phyloP scores from a whole-genome alignment of 2,888 invertebrate genomes.

The Drosophila suboccidentalis region DNA sequence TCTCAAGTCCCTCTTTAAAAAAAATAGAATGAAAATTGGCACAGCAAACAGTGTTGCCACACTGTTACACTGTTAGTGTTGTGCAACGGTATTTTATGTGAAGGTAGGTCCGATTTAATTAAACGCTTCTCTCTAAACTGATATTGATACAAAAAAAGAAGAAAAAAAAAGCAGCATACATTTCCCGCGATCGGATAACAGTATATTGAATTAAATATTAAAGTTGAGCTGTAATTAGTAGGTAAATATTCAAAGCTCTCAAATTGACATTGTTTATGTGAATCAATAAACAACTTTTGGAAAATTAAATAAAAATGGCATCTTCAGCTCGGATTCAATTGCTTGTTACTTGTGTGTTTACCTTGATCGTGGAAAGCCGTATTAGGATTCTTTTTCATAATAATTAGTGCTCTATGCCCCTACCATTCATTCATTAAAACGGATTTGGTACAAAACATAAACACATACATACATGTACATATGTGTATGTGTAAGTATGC shows the following conservation, averaged over 20 bases:
- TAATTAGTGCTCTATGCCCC: slow-evolving; percentile 28
- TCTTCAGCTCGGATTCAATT: slow-evolving; percentile 3
- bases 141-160: background rate
- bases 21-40: background rate
- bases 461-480: slow-evolving; percentile 60
- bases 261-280: background rate
- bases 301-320: slow-evolving; percentile 1
- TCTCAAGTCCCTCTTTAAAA: background rate
- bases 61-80: background rate
- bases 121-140: slow-evolving; percentile 10
- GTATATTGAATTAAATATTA: background rate
- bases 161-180: background rate
- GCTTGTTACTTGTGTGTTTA: background rate
- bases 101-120: background rate
- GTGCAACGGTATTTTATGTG: background rate
- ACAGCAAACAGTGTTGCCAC: background rate
- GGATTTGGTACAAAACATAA: slow-evolving; percentile 66
- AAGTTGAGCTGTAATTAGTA: background rate
- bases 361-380: background rate
- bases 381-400: background rate
- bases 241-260: slow-evolving; percentile 1
- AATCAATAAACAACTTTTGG: background rate
- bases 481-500: slow-evolving; percentile 71
- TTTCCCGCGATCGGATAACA: slow-evolving; percentile 17
- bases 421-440: slow-evolving; percentile 30